Conservation (phyloP, 2,888 invertebrate species). For the Plebejus melissa region DNA sequence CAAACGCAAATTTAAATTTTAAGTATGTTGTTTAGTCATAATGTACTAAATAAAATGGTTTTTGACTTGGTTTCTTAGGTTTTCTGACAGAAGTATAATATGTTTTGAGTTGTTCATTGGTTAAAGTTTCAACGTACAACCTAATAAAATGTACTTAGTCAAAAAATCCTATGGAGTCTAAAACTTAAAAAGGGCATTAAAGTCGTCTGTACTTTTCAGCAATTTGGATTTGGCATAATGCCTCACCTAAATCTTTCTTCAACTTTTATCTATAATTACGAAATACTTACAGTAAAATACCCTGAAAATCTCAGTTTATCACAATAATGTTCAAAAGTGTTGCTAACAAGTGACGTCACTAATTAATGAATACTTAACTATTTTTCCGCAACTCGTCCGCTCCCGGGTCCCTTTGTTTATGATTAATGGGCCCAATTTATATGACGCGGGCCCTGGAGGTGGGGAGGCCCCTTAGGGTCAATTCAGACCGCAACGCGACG, state of each 20-base stretch:
- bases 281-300: neutral
- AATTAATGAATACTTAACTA: slow-evolving; percentile 17
- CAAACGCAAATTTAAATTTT: too few relatives aligned
- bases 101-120: too few relatives aligned
- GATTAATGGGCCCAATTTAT: slow-evolving; percentile 24
- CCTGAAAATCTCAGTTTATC: neutral
- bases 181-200: neutral
- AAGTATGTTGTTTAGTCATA: too few relatives aligned
- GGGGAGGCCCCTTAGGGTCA: too few relatives aligned
- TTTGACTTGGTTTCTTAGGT: too few relatives aligned
- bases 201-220: neutral
- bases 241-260: neutral
- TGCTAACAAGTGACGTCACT: neutral
- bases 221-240: neutral
- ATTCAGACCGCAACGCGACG: too few relatives aligned
- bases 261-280: too few relatives aligned
- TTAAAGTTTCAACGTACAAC: too few relatives aligned
- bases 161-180: too few relatives aligned
- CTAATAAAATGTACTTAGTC: too few relatives aligned
- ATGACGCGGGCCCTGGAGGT: neutral
- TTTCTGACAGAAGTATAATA: too few relatives aligned
- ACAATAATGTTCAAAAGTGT: neutral
- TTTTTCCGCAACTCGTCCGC: slow-evolving; percentile 17
- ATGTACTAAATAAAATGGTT: too few relatives aligned
- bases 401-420: slow-evolving; percentile 5